Evolutionary conservation across 2,113 vertebrate species (phyloP), one percentile per base, ranked within the genome.

Genomic region (Rhinoptilus africanus): DNA sequence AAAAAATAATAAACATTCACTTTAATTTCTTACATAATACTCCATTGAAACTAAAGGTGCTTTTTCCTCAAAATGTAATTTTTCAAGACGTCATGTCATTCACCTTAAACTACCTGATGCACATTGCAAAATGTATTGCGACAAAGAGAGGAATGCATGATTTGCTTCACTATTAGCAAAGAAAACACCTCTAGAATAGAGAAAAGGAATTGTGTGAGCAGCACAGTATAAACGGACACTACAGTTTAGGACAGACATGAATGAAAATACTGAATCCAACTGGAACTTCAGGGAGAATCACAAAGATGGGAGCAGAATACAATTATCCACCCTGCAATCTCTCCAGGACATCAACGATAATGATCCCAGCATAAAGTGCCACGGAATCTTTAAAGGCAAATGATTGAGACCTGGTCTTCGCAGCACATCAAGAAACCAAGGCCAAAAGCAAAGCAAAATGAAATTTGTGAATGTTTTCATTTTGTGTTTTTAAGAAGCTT

Each of bases 231-330:
- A 86, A 68, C 12, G 41, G 79, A 78, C 62, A 47, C 15, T 69
- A 48, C 7, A 84, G 19, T 32, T 95, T 68, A 94, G 75, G 93
- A 76, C 72, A 93, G 73, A 94, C 83, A 63, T 60, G 79, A 96
- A 93, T 19, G 85, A 74, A 30, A 96, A 89, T 37, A 85, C 6
- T 10, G 17, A 92, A 89, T 88, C 67, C 43, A 93, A 34, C 22
- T 41, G 73, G 57, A 96, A 94, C 60, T 95, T 92, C 62, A 28
- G 67, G 78, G 35, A 88, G 9, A 83, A 80, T 2, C 78, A 73
- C 64, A 92, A 59, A 80, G 10, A 45, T 11, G 6, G 73, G 69
- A 84, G 50, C 68, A 95, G 75, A 95, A 94, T 45, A 67, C 54
- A 91, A 64, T 95, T 91, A 92, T 71, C 41, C 85, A 91, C 8